phyloP scores from a whole-genome alignment of 2,797 vertebrate genomes.

The Picus viridis region DNA sequence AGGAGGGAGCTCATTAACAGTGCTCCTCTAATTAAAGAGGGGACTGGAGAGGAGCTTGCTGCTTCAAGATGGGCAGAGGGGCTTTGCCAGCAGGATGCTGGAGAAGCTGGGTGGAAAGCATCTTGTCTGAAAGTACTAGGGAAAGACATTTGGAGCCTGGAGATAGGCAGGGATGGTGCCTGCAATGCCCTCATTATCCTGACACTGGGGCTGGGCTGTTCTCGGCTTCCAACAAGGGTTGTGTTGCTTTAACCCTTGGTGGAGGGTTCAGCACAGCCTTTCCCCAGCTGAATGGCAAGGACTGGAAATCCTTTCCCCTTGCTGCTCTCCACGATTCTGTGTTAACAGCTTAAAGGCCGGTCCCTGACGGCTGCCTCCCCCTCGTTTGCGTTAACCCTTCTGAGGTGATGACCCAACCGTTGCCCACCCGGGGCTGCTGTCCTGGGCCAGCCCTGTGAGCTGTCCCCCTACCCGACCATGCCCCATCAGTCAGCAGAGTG shows the following conservation, averaged over 20 bases:
- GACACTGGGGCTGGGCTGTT: not conserved
- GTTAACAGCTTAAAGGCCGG: not conserved
- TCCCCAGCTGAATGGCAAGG: not conserved
- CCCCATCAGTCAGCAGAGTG: not conserved
- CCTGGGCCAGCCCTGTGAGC: not conserved
- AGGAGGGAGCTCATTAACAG: not conserved
- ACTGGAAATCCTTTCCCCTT: not conserved
- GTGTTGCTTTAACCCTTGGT: not conserved
- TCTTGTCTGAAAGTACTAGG: not conserved
- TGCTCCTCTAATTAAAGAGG: not conserved
- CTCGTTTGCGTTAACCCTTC: not conserved
- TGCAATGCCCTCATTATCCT: accelerated
- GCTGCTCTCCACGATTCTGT: not conserved
- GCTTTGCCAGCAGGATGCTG: not conserved
- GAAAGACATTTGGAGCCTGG: not conserved
- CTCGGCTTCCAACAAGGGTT: not conserved
- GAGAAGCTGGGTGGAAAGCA: not conserved
- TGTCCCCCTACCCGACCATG: not conserved
- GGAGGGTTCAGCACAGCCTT: not conserved
- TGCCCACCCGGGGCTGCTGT: not conserved
- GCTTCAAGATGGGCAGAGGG: not conserved
- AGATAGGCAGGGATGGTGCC: not conserved
- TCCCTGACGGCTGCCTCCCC: not conserved
- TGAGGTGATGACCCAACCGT: accelerated
- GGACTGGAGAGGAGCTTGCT: not conserved